Conservation (phyloP, 2,888 invertebrate species). For the Drosophila melanosoma region DNA sequence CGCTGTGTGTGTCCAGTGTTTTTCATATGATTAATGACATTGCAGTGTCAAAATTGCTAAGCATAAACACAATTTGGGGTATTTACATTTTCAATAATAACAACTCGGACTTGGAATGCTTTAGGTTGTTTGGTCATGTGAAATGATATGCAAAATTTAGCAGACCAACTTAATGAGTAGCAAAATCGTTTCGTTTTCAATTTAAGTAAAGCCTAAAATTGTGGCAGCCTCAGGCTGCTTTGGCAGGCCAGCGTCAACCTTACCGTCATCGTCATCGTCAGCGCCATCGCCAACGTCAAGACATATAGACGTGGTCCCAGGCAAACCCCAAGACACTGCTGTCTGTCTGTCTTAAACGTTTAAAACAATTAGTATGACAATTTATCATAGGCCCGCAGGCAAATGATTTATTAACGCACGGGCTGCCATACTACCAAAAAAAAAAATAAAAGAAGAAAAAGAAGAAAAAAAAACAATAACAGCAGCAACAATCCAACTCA, state of each 20-base stretch:
- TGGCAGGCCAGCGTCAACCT: constrained; percentile 37
- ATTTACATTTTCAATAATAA: neutral
- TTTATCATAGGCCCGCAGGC: constrained; percentile 80
- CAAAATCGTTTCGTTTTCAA: constrained; percentile 50
- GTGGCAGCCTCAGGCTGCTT: constrained; percentile 45
- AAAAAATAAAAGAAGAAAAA: neutral
- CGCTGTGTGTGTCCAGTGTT: constrained; percentile 25
- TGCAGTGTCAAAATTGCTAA: neutral
- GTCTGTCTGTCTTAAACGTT: constrained; percentile 62
- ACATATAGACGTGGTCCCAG: constrained; percentile 11
- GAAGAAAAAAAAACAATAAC: constrained; percentile 20
- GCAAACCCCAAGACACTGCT: constrained; percentile 23
- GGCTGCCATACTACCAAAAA: constrained; percentile 23
- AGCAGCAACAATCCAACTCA: constrained; percentile 35
- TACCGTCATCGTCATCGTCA: constrained; percentile 15
- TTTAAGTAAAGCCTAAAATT: constrained; percentile 42
- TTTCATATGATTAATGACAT: constrained; percentile 59
- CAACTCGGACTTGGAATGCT: constrained; percentile 11
- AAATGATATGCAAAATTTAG: constrained; percentile 65
- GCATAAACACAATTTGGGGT: neutral
- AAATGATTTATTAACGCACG: constrained; percentile 75
- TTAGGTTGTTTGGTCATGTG: constrained; percentile 11
- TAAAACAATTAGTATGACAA: constrained; percentile 83
- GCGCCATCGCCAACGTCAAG: neutral
- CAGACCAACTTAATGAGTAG: constrained; percentile 58